Conservation (phyloP, 1,140 invertebrate genomes). For the Armadillidium nasatum region DNA sequence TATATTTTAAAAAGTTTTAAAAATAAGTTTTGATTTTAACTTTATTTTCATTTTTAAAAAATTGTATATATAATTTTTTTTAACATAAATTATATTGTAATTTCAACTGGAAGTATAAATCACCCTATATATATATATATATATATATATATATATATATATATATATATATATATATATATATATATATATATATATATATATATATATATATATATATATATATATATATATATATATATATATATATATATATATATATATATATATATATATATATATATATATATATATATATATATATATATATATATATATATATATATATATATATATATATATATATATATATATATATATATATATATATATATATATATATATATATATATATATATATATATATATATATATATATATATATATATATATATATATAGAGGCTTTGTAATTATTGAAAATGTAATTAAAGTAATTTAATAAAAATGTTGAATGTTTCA, state of each 20-base stretch:
- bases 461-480: not conserved
- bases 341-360: slow-evolving; percentile 8
- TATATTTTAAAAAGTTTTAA: too few relatives aligned
- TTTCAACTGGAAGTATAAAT: not conserved
- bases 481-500: not conserved
- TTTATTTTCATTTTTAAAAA: too few relatives aligned
- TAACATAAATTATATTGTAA: too few relatives aligned
- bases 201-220: not conserved
- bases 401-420: slow-evolving; percentile 18
- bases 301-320: slow-evolving; percentile 23
- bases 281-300: slow-evolving; percentile 21
- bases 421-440: slow-evolving; percentile 5
- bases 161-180: slow-evolving; percentile 12
- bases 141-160: slow-evolving; percentile 16
- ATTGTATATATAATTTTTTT: too few relatives aligned
- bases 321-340: slow-evolving; percentile 18
- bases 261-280: slow-evolving; percentile 14
- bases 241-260: not conserved
- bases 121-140: slow-evolving; percentile 8
- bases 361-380: not conserved
- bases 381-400: slow-evolving; percentile 4
- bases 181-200: slow-evolving; percentile 22
- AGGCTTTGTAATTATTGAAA: too few relatives aligned
- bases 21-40: too few relatives aligned
- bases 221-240: not conserved